A percentile compares a stretch with the other conserved stretches of the same genome.
Conservation (phyloP, 2,888 invertebrate species). For the Aphodius sticticus region DNA sequence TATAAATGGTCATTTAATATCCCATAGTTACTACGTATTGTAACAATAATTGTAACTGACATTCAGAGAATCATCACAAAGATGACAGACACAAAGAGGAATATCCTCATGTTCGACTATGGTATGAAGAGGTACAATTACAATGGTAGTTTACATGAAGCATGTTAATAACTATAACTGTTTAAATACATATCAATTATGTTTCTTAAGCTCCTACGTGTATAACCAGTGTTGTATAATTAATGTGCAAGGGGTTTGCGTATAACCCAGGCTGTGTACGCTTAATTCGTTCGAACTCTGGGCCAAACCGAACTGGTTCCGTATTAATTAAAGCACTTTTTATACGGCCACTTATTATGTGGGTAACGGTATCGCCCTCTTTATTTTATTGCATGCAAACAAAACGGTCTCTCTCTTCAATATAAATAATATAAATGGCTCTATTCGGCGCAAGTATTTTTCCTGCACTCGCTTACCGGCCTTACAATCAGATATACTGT, state of each 20-base stretch:
- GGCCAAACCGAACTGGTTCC: background rate
- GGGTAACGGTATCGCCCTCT: background rate
- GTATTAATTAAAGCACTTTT: background rate
- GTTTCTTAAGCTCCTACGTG: background rate
- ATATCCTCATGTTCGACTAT: too few species aligned
- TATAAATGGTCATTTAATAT: too few species aligned
- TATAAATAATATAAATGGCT: slow-evolving; percentile 4
- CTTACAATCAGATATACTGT: slow-evolving; percentile 4
- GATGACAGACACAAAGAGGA: too few species aligned
- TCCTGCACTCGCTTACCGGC: background rate
- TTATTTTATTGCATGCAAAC: slow-evolving; percentile 4
- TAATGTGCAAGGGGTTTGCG: background rate
- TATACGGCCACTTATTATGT: background rate
- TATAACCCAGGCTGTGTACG: background rate
- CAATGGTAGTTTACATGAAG: too few species aligned
- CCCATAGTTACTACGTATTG: too few species aligned
- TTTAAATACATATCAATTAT: too few species aligned
- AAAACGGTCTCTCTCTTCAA: background rate
- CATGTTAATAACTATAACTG: too few species aligned
- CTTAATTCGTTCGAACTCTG: background rate
- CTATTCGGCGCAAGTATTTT: background rate
- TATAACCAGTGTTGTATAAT: background rate
- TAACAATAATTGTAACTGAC: too few species aligned
- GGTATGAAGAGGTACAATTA: too few species aligned
- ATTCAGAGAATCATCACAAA: too few species aligned